Evolutionary conservation across 2,113 vertebrate species (phyloP), one percentile per base, ranked within the genome.

Genomic region (Noctilio leporinus): DNA sequence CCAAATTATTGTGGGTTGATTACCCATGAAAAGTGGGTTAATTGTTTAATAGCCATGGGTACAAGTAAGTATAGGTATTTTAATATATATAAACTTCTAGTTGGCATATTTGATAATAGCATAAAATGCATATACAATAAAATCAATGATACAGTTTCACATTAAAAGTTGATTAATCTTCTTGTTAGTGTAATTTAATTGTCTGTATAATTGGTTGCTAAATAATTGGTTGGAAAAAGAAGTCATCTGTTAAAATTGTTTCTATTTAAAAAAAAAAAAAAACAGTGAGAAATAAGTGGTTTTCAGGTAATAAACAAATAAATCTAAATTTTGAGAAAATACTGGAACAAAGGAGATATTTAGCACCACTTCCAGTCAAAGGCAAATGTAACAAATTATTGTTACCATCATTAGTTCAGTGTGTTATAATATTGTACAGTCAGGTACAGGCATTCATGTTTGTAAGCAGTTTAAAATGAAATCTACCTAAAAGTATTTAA

Each of bases 1-100:
- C 96, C 97, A 97, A 97, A 98, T 98, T 98, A 98, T 95, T 97
- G 77, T 95, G 89, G 95, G 98, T 98, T 96, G 97, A 97, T 98
- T 98, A 98, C 92, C 97, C 95, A 97, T 97, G 96, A 97, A 98
- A 98, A 97, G 67, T 95, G 93, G 64, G 92, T 98, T 98, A 98
- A 98, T 96, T 98, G 95, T 98, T 97, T 98, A 97, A 98, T 94
- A 97, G 96, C 77, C 93, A 96, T 86, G 97, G 93, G 92, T 97
- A 90, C 77, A 98, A 98, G 94, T 94, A 75, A 20, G 76, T 96
- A 95, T 95, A 97, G 64, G 88, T 97, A 96, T 97, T 98, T 97
- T 97, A 97, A 94, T 96, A 89, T 96, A 97, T 65, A 65, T 93
- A 97, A 86, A 87, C 97, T 91, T 97, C 73, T 92, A 96, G 51